A percentile compares a stretch with the other conserved stretches of the same genome.
Conservation (phyloP, 2,113 vertebrate genomes). For the Bubo blakistoni region DNA sequence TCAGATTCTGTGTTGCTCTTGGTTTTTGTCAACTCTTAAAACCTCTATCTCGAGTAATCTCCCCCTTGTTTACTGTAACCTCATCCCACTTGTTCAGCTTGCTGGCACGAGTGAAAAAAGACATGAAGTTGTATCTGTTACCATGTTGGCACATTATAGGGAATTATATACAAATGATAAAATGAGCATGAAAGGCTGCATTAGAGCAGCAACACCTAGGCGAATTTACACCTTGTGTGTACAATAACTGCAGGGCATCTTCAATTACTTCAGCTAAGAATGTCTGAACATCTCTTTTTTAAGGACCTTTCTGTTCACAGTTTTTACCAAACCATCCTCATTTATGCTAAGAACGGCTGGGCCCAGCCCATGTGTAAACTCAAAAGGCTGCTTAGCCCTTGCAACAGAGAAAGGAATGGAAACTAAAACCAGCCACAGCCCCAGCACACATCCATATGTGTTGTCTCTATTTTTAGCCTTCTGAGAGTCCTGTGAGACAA, state of each 20-base stretch:
- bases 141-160: background rate
- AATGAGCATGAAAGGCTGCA: background rate
- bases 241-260: background rate
- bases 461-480: background rate
- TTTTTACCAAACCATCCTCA: background rate
- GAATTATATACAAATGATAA: background rate
- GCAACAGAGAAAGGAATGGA: background rate
- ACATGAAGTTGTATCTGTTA: background rate
- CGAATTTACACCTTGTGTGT: background rate
- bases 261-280: background rate
- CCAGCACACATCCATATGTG: background rate
- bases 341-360: background rate
- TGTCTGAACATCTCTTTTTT: background rate
- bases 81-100: constrained; percentile 22
- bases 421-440: background rate
- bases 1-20: background rate
- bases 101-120: background rate
- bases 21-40: constrained; percentile 6
- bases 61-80: constrained; percentile 25
- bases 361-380: background rate
- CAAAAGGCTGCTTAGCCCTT: background rate
- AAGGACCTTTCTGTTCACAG: background rate
- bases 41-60: background rate
- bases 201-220: background rate
- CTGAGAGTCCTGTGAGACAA: background rate